A percentile compares a stretch with the other conserved stretches of the same genome.
Conservation (phyloP, 2,797 vertebrate genomes). For the Acrossocheilus wenchowensis region DNA sequence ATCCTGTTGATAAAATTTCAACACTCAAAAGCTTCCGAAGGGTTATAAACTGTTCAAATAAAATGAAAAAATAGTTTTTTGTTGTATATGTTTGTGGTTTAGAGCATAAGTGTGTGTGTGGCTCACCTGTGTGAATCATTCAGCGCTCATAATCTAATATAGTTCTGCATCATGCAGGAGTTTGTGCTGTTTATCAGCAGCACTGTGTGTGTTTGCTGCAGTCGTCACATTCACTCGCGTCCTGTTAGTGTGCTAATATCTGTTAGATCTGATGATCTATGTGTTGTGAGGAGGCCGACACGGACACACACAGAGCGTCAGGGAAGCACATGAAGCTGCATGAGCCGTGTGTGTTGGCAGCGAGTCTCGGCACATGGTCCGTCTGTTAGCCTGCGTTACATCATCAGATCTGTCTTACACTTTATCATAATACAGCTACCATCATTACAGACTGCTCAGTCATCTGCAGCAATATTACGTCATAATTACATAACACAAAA, state of each 20-base stretch:
- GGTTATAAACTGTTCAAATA: neutral
- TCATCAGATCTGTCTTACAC: neutral
- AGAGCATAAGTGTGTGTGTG: neutral
- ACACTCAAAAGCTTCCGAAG: neutral
- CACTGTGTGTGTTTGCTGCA: neutral
- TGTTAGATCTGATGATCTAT: neutral
- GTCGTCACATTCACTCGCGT: neutral
- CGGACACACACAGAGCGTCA: neutral
- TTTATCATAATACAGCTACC: neutral
- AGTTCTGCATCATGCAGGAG: neutral
- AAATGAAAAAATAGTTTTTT: neutral
- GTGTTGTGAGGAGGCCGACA: neutral
- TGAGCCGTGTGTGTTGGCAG: neutral
- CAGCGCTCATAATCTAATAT: neutral
- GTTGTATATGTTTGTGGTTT: neutral
- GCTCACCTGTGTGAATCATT: neutral
- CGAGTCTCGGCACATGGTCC: conserved; percentile 2
- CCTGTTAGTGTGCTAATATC: neutral
- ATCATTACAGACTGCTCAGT: neutral
- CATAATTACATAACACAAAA: neutral
- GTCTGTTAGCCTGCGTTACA: neutral
- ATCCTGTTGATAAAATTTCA: neutral
- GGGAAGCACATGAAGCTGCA: conserved; percentile 4
- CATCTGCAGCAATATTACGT: neutral
- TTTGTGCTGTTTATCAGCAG: too few relatives aligned